Base-by-base conservation (phyloP, 1,140 invertebrate species). In the Battus philenor region DNA sequence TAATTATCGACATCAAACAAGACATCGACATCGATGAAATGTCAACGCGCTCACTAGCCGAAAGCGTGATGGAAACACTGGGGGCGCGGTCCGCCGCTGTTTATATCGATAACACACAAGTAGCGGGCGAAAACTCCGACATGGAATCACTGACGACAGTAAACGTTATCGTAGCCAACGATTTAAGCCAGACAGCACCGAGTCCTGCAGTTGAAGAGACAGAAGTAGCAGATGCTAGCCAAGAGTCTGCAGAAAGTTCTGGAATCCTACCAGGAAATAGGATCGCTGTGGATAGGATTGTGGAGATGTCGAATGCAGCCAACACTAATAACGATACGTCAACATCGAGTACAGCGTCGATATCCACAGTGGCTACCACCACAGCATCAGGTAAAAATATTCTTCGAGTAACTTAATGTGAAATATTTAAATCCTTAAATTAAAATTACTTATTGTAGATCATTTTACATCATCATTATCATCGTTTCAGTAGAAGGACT, bases 1-100 rank as follows among this genome's bases (percentile, higher is more conserved):
- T 87, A 16, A 87, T 87, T 44, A 87, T 87, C 31, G 86, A 87
- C 33, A 87, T 87, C 12, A 87, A 87, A 47, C 84, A 87, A 48
- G 86, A 87, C 31, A 86, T 86, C 33, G 83, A 86, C 33, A 87
- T 87, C 29, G 80, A 86, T 50, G 84, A 86, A 46, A 11, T 86
- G 39, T 86, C 86, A 9, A 87, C 86, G 0, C 55, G 86, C 0
- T 84, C 84, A 1, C 34, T 87, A 15, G 84, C 86, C 1, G 86
- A 87, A 43, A 83, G 80, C 32, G 86, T 87, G 1, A 87, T 87
- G 84, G 86, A 87, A 58, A 84, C 82, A 1, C 63, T 87, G 0
- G 86, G 84, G 1, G 86, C 84, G 4, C 61, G 86, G 0, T 86
- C 86, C 0, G 81, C 81, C 0, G 73, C 78, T 1, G 83, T 86